These are phyloP conservation scores for Cantharis nigra DNA, from an alignment of 2,888 invertebrate species.

Conservation along the genomic window DNA sequence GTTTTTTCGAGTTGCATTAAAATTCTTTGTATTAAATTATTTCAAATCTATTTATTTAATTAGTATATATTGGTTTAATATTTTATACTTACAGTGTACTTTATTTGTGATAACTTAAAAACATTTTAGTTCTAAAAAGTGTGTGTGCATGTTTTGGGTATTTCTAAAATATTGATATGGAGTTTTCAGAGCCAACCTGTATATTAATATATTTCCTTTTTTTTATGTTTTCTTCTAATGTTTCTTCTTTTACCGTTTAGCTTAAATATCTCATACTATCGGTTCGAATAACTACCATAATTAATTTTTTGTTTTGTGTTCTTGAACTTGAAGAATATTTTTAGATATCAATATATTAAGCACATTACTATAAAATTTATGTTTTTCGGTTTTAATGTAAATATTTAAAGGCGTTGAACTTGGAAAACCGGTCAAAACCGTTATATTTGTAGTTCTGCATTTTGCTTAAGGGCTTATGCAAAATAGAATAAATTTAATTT, in stretches of 20 bases:
- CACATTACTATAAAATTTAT: neutral
- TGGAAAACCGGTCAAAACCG: constrained; percentile 14
- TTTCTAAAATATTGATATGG: too few species aligned
- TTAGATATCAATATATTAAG: neutral
- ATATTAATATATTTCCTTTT: too few species aligned
- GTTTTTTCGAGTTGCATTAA: too few species aligned
- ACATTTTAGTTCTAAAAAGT: too few species aligned
- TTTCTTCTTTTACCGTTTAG: neutral
- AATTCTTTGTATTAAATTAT: too few species aligned
- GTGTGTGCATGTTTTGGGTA: too few species aligned
- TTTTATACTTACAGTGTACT: too few species aligned
- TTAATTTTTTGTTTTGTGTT: neutral
- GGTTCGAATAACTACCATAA: neutral
- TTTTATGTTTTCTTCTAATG: neutral
- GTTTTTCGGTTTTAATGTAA: constrained; percentile 6
- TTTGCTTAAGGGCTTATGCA: constrained; percentile 5
- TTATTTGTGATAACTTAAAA: too few species aligned
- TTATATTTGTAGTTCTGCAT: constrained; percentile 3
- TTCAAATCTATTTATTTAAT: too few species aligned
- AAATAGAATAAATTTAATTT: constrained; percentile 1
- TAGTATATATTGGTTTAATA: too few species aligned
- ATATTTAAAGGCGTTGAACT: constrained; percentile 14
- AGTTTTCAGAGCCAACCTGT: too few species aligned
- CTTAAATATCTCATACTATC: neutral
- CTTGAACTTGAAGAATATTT: neutral